phyloP scores from a whole-genome alignment of 2,113 vertebrate species.

The Crotalus horridus region DNA sequence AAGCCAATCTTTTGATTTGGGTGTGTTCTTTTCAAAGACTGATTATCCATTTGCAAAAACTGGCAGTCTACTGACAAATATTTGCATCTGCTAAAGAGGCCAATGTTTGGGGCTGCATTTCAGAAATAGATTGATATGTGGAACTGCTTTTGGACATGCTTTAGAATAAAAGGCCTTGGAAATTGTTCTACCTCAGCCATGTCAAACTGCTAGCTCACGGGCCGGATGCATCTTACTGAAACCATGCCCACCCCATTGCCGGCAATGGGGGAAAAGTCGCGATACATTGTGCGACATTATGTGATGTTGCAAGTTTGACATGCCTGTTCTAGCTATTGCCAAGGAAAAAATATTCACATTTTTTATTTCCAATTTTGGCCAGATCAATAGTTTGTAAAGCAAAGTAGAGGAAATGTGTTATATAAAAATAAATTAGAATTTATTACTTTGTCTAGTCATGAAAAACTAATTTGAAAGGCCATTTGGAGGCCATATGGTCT shows the following conservation, averaged over 20 bases:
- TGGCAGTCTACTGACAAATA: not conserved
- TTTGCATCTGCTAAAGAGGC: not conserved
- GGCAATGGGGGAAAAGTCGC: too few relatives aligned
- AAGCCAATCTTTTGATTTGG: not conserved
- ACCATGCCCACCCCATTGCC: too few relatives aligned
- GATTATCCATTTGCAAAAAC: conserved; percentile 5
- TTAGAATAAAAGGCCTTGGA: not conserved
- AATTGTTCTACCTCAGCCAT: not conserved
- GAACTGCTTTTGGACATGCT: not conserved
- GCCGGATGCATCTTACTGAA: too few relatives aligned
- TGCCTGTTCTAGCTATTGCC: not conserved
- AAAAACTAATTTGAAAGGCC: not conserved
- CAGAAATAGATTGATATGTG: conserved; percentile 3
- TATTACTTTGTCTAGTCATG: conserved; percentile 14
- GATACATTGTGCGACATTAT: rapidly evolving
- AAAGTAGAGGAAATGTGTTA: not conserved
- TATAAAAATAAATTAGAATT: conserved; percentile 24
- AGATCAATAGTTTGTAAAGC: conserved; percentile 12
- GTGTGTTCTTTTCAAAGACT: not conserved
- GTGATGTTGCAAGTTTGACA: too few relatives aligned
- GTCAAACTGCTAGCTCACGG: too few relatives aligned
- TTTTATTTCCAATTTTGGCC: not conserved
- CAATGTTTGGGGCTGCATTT: not conserved
- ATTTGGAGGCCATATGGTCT: not conserved
- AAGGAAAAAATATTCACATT: conserved; percentile 18